Base-by-base conservation (phyloP, 1,140 invertebrate species). In the Macrocentrus cingulum region DNA sequence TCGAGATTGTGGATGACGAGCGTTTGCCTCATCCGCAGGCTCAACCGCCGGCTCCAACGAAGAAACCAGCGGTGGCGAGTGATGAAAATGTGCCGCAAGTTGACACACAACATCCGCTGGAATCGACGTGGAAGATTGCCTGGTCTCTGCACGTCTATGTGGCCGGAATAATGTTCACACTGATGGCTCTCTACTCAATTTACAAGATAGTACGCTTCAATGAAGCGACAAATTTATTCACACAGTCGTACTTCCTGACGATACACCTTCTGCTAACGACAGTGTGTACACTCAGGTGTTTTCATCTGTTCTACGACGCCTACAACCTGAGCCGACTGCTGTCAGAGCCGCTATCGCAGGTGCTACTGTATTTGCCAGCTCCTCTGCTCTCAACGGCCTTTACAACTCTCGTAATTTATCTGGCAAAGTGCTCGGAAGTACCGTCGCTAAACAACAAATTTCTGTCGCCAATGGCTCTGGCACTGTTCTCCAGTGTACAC, bases 81-180 rank as follows among this genome's bases (percentile, higher is more conserved):
- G 60, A 74, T 19, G 62, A 59, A 9, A 48, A 63, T 8, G 61
- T 69, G 8, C 69, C 70, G 0, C 66, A 68, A 7, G 56, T 69
- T 11, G 67, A 73, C 9, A 63, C 65, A 4, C 70, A n/a, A n/a
- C n/a, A 75, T 55, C 68, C 72, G 0, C 19, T 74, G 2, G 71
- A 79, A 4, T 71, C 72, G 1, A 87, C 87, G 0, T 90, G 88
- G 88, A 84, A 86, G 0, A 87, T 91, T 63, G 90, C 91, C 1
- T 95, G 92, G 92, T 90, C 92, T 61, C 82, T 95, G 9, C 92
- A 95, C 67, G 88, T 95, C 1, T 95, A 95, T 78, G 72, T 91
- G 8, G 88, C 90, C 0, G 92, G 91, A 0, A 85, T 88, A 9
- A 82, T 92, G 63, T 95, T 94, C 68, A 87, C 89, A 0, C 75